Evolutionary conservation across 2,888 invertebrate species (phyloP).

Genomic region (Sicus ferrugineus): DNA sequence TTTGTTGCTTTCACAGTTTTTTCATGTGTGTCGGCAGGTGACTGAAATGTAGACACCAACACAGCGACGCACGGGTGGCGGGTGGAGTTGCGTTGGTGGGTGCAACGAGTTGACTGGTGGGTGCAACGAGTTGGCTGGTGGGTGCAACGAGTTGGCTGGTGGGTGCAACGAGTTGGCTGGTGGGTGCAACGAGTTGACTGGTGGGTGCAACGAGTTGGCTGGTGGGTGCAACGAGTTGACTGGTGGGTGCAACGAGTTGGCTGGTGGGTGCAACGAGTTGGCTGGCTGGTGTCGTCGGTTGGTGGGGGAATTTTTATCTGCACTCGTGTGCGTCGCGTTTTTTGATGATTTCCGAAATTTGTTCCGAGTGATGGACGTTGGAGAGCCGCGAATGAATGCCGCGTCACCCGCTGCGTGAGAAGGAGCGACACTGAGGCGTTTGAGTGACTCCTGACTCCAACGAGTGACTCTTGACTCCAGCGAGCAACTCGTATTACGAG

Average conservation of each 20-base stretch:
- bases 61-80: slow-evolving; percentile 35
- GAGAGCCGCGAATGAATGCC: background rate
- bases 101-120: slow-evolving; percentile 22
- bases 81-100: no score
- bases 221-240: no score
- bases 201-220: no score
- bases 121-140: no score
- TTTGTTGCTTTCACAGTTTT: slow-evolving; percentile 38
- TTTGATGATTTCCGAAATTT: background rate
- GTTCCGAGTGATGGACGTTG: background rate
- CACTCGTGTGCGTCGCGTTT: background rate
- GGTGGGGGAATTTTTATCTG: no score
- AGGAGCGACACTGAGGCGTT: background rate
- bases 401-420: background rate
- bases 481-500: no score
- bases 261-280: no score
- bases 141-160: no score
- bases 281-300: no score
- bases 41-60: slow-evolving; percentile 61
- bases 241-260: no score
- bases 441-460: background rate
- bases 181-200: no score
- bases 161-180: no score
- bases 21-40: slow-evolving; percentile 59
- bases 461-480: background rate